These are phyloP conservation scores for Aporrectodea caliginosa DNA, from an alignment of 1,140 invertebrate species.

Conservation along the genomic window DNA sequence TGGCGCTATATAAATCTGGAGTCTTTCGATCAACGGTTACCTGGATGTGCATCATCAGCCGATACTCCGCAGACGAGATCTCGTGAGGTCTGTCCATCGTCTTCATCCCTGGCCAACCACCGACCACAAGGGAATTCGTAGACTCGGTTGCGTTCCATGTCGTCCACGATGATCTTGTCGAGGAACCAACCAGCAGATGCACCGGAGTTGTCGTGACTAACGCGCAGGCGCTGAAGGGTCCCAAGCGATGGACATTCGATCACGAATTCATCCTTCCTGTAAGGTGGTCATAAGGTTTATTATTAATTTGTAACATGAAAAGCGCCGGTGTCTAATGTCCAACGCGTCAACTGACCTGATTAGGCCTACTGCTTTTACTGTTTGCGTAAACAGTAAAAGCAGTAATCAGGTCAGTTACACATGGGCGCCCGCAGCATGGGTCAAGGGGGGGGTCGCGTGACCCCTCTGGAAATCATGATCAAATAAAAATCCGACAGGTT, in stretches of 20 bases:
- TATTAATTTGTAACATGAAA: too few species aligned
- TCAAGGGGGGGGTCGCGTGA: too few species aligned
- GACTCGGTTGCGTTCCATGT: constrained; percentile 43
- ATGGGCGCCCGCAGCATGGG: too few species aligned
- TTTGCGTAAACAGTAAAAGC: too few species aligned
- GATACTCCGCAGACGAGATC: constrained; percentile 44
- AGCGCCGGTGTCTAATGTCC: too few species aligned
- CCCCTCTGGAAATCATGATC: too few species aligned
- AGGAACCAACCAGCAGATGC: constrained; percentile 53
- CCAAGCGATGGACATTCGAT: constrained; percentile 50
- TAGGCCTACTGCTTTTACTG: too few species aligned
- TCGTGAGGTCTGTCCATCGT: constrained; percentile 50
- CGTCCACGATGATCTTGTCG: constrained; percentile 54
- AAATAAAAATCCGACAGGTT: too few species aligned
- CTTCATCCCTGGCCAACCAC: constrained; percentile 52
- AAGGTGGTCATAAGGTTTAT: constrained; percentile 1
- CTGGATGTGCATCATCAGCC: constrained; percentile 39
- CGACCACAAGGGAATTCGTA: constrained; percentile 51
- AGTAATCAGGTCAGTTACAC: too few species aligned
- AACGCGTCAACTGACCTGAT: too few species aligned
- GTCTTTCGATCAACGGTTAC: constrained; percentile 33
- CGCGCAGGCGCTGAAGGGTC: constrained; percentile 46
- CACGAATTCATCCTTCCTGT: constrained; percentile 52
- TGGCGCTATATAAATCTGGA: too few species aligned
- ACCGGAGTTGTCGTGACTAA: constrained; percentile 55